Evolutionary conservation across 2,888 invertebrate species (phyloP), one percentile per base, ranked within the genome.

Genomic region (Amphiduros pacificus): DNA sequence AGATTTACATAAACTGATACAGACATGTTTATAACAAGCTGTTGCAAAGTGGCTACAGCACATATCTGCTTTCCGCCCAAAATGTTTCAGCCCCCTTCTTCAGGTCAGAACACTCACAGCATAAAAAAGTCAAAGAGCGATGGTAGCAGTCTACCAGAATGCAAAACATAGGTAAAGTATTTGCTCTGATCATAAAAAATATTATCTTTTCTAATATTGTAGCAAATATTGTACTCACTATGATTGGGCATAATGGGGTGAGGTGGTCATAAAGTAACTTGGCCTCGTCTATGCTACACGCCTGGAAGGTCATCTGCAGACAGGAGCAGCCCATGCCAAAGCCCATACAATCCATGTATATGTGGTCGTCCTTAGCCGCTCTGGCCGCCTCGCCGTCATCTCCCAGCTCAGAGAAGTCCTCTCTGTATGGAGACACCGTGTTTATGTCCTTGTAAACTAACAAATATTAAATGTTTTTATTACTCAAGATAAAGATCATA

Each of bases 271-370:
- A 99, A 0, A 99, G 86, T 40, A 91, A 92, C 67, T 95, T 87
- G 3, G 98, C 98, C 85, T 99, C 99, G 50, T 88, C 88, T 68
- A 99, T 94, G 81, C 96, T 96, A 82, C 94, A 94, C 1, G 98
- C 97, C 84, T 94, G 92, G 85, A 99, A 98, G 20, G 85, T 85
- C 62, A 81, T 87, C 83, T 98, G 98, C 41, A 98, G 86, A 80
- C 97, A 98, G 77, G 94, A 95, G 82, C 96, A 96, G 31, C 99
- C 99, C 99, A 99, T 99, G 60, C 97, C 98, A 82, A 99, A 99
- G 27, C 97, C 98, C 98, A 99, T 98, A 1, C 95, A 94, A 83
- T 99, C 99, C 90, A 99, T 90, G 77, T 98, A 95, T 67, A 99
- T 92, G 77, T 94, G 93, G 85, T 97, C 92, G 0, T 92, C 91